Evolutionary conservation across 1,140 invertebrate species (phyloP), one percentile per base, ranked within the genome.

Genomic region (Drosophila truncata): DNA sequence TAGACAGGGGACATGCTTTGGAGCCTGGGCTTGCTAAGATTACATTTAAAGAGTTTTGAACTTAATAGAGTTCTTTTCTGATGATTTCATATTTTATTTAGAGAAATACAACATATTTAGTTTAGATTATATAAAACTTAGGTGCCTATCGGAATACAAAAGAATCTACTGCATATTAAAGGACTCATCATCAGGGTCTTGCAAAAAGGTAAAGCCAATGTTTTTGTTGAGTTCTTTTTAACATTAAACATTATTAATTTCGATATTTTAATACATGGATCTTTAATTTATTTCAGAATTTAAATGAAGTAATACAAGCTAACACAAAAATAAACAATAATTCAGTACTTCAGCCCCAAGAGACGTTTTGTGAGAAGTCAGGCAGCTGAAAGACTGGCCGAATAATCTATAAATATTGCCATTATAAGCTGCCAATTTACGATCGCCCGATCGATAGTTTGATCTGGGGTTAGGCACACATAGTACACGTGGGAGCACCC

Each of bases 351-450:
- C 2, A 29, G 54, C 14, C 42, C 20, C 2, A 20, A 23, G 41
- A 69, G 23, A 29, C 10, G 9, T 47, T 18, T 27, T 14, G 35
- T 18, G 61, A 42, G n/a, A 20, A 64, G 35, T 23, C 59, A 11
- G 35, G 35, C n/a, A 33, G 2, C 29, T 52, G 27, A 52, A n/a
- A 14, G 27, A 20, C 35, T 47, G 41, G 18, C 29, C 25, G n/a
- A 42, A 59, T 64, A 85, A 78, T 85, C 82, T 58, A 88, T 82
- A 82, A 75, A 66, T 78, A 77, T 71, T 73, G 72, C 60, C 64
- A 69, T 50, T 27, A 63, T 86, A 82, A 91, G 82, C 66, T 60
- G 49, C 60, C 74, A 91, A 91, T 91, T 91, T 91, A 91, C 80
- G 86, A 87, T 91, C 70, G 60, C 73, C 77, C 80, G 77, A 74